phyloP scores from a whole-genome alignment of 92 coral and sea anemone species.

The Epizoanthus stellaris region DNA sequence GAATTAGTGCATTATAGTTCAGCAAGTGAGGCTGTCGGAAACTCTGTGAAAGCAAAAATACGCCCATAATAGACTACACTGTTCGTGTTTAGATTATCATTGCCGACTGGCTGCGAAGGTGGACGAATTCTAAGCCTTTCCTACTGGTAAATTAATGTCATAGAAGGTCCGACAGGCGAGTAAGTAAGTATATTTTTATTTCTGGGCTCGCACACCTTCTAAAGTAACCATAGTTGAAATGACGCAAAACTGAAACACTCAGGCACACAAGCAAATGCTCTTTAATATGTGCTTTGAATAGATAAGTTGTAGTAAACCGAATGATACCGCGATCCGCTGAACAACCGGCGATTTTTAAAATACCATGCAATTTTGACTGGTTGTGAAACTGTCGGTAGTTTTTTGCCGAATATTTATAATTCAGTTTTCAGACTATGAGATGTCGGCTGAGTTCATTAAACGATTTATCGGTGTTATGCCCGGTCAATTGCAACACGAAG shows the following conservation, averaged over 20 bases:
- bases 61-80: background rate
- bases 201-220: no score
- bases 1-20: background rate
- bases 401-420: background rate
- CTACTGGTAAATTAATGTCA: background rate
- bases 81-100: background rate
- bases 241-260: no score
- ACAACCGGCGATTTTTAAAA: no score
- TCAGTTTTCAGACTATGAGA: background rate
- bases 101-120: slow-evolving; percentile 6
- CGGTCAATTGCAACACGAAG: no score
- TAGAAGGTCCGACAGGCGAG: no score
- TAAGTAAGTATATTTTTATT: no score
- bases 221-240: no score
- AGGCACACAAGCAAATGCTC: no score
- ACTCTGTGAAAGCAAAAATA: background rate
- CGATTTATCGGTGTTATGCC: background rate
- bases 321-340: no score
- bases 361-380: background rate
- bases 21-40: slow-evolving; percentile 3
- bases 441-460: background rate
- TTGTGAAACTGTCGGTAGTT: background rate
- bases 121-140: background rate
- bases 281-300: no score
- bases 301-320: no score